phyloP scores from a whole-genome alignment of 2,888 invertebrate species.

The Sinhomidia bicolor region DNA sequence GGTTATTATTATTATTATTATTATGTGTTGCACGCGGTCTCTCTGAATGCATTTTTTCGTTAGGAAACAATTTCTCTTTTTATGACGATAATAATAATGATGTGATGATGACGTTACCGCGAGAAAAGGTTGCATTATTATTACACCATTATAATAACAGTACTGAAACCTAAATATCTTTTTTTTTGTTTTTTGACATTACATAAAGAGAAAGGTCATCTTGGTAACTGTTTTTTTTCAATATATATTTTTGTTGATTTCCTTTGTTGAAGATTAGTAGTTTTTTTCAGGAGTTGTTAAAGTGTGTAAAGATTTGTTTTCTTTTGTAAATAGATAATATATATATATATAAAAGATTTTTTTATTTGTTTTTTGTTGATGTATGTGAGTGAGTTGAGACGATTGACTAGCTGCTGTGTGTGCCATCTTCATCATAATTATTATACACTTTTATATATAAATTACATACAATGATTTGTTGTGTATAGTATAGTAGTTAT shows the following conservation, averaged over 20 bases:
- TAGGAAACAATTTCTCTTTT: not conserved
- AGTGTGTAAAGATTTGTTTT: not conserved
- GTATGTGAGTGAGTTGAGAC: conserved; percentile 67
- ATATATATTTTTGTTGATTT: not conserved
- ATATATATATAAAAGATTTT: conserved; percentile 2
- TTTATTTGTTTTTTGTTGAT: not conserved
- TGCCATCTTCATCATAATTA: conserved; percentile 41
- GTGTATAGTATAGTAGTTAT: not conserved
- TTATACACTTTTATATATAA: conserved; percentile 33
- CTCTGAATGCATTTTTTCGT: not conserved
- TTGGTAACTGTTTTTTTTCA: conserved; percentile 58
- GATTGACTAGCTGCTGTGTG: conserved; percentile 71
- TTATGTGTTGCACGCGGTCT: not conserved
- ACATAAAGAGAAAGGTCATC: conserved; percentile 6
- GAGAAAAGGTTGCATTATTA: not conserved
- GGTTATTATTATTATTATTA: too few relatives aligned
- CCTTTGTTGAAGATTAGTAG: not conserved
- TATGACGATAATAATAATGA: not conserved
- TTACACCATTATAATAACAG: not conserved
- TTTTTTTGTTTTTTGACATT: not conserved
- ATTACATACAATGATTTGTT: conserved; percentile 30
- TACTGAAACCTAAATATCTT: too few relatives aligned
- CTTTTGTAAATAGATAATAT: conserved; percentile 25
- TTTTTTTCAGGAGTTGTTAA: not conserved
- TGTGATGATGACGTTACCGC: not conserved